These are phyloP conservation scores for Misgurnus anguillicaudatus DNA, from an alignment of 2,113 vertebrate species.

Conservation along the genomic window DNA sequence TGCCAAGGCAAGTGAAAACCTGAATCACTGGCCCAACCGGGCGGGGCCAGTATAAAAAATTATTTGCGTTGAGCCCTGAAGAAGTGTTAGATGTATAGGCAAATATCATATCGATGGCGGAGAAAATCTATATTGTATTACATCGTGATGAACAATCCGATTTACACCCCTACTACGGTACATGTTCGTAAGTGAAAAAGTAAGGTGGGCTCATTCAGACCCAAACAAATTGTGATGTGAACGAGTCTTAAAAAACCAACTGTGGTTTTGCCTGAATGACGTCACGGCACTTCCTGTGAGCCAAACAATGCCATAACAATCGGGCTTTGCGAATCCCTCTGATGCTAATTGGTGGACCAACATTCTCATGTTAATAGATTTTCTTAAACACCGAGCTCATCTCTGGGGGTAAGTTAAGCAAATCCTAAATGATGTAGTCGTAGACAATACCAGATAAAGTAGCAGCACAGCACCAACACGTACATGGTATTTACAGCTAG, in stretches of 20 bases:
- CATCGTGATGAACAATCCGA: too few species aligned
- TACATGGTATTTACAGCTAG: constrained; percentile 20
- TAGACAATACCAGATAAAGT: constrained; percentile 29
- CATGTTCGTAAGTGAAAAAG: too few species aligned
- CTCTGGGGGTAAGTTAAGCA: constrained; percentile 26
- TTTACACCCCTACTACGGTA: too few species aligned
- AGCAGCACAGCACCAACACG: background rate
- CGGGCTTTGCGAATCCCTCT: background rate
- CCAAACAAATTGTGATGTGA: background rate
- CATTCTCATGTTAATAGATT: constrained; percentile 47
- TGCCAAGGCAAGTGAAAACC: too few species aligned
- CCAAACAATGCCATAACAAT: constrained; percentile 12
- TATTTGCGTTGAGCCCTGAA: too few species aligned
- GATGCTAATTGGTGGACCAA: constrained; percentile 44
- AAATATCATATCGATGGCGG: too few species aligned
- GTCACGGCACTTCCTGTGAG: constrained; percentile 22
- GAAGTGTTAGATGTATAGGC: too few species aligned
- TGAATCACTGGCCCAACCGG: too few species aligned
- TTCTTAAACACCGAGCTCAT: constrained; percentile 8
- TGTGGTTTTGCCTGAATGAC: constrained; percentile 18
- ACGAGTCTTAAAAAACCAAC: background rate
- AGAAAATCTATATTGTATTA: too few species aligned
- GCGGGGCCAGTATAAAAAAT: too few species aligned
- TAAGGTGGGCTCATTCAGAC: background rate
- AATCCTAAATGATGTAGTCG: constrained; percentile 31